Evolutionary conservation across 37 sponge, comb jelly and placozoan genomes (phyloP).

Genomic region (Crambe crambe): DNA sequence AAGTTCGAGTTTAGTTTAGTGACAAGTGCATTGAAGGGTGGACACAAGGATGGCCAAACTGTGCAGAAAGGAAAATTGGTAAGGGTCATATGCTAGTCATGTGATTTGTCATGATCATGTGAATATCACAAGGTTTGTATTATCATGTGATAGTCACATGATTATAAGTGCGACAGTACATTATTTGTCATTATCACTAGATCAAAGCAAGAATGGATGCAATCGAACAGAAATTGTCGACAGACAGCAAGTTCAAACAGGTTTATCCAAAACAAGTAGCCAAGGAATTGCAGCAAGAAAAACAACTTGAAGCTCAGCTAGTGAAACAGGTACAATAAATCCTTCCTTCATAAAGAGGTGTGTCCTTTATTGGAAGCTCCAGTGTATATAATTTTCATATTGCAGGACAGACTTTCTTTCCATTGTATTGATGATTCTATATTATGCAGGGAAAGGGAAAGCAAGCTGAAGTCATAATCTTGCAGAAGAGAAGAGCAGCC

Average conservation of each 20-base stretch:
- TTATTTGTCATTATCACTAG: not conserved
- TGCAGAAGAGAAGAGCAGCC: slow-evolving; percentile 36
- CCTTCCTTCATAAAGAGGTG: no score
- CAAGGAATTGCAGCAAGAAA: slow-evolving; percentile 29
- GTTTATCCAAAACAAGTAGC: slow-evolving; percentile 29
- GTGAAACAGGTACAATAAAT: slow-evolving; percentile 13
- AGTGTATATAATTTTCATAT: no score
- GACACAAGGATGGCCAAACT: slow-evolving; percentile 40
- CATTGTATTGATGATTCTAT: not conserved
- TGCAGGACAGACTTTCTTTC: not conserved
- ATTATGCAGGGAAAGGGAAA: slow-evolving; percentile 18
- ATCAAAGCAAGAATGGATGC: slow-evolving; percentile 40
- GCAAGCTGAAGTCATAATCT: slow-evolving; percentile 12
- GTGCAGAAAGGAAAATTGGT: slow-evolving; percentile 33
- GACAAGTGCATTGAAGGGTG: slow-evolving; percentile 45
- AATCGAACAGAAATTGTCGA: slow-evolving; percentile 34
- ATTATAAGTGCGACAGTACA: not conserved
- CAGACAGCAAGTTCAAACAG: slow-evolving; percentile 33
- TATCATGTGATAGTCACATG: not conserved
- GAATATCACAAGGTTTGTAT: not conserved
- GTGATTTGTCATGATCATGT: not conserved
- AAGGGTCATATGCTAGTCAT: not conserved
- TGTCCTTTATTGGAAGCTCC: no score
- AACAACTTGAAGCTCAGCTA: slow-evolving; percentile 40
- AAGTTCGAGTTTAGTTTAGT: slow-evolving; percentile 46